These are phyloP conservation scores for Aplidium turbinatum DNA, from an alignment of 23 tunicate species.

Conservation along the genomic window DNA sequence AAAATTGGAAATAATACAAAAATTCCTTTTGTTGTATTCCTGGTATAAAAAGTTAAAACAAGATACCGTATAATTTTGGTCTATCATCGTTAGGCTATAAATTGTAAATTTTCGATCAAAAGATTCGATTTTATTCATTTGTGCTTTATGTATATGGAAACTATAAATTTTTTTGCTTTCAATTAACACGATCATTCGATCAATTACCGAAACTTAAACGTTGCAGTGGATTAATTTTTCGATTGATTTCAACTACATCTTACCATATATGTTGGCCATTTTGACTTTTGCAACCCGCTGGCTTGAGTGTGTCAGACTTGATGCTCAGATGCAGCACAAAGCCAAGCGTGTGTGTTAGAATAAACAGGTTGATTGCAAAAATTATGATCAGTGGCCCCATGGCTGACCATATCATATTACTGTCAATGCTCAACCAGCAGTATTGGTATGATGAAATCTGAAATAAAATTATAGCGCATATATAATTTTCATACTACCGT, in stretches of 20 bases:
- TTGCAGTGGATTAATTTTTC: too few relatives aligned
- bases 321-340: conserved; percentile 63
- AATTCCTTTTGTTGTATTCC: conserved; percentile 83
- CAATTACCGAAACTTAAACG: too few relatives aligned
- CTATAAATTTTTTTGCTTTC: too few relatives aligned
- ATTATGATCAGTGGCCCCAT: conserved; percentile 63
- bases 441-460: too few relatives aligned
- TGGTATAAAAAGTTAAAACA: conserved; percentile 22
- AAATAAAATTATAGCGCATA: too few relatives aligned
- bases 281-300: conserved; percentile 37
- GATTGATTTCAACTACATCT: too few relatives aligned
- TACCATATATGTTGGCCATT: conserved; percentile 61
- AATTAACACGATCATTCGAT: too few relatives aligned
- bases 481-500: too few relatives aligned
- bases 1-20: conserved; percentile 78
- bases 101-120: neutral
- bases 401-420: conserved; percentile 77
- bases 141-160: too few relatives aligned
- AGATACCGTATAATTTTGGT: too few relatives aligned
- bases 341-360: conserved; percentile 66
- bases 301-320: conserved; percentile 61
- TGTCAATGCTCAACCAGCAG: conserved; percentile 57
- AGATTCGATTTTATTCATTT: too few relatives aligned
- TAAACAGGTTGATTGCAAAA: conserved; percentile 58
- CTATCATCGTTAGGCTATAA: too few relatives aligned